A percentile compares a stretch with the other conserved stretches of the same genome.
Evolutionary conservation across 2,113 vertebrate genomes (phyloP).

Genomic region (Noturus placidus): DNA sequence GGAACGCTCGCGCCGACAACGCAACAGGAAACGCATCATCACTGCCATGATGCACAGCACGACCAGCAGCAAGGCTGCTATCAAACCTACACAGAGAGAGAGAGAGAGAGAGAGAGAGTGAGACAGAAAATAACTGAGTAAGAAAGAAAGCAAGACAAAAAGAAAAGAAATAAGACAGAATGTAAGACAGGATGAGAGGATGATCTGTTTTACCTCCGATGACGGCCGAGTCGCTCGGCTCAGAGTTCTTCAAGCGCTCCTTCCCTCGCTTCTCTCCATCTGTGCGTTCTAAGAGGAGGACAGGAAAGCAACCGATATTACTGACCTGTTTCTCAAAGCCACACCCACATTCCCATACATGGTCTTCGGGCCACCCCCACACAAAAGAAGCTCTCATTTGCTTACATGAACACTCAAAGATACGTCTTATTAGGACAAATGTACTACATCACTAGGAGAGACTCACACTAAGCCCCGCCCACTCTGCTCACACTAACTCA

Average conservation of each 20-base stretch:
- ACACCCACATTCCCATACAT: constrained; percentile 7
- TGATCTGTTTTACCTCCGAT: constrained; percentile 57
- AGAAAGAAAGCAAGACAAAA: background rate
- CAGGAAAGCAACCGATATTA: background rate
- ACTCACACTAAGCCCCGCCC: background rate
- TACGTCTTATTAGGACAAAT: background rate
- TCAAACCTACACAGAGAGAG: constrained; percentile 70
- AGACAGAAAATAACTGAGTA: background rate
- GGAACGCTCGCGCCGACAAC: constrained; percentile 70
- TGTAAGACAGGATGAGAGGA: background rate
- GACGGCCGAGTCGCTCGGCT: constrained; percentile 76
- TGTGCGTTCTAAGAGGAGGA: constrained; percentile 73
- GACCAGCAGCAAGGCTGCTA: constrained; percentile 81
- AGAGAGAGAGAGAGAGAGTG: background rate
- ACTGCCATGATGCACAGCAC: constrained; percentile 76
- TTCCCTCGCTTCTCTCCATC: constrained; percentile 78
- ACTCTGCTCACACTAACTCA: background rate
- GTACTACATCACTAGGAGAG: background rate
- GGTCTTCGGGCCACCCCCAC: background rate
- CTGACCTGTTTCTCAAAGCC: background rate
- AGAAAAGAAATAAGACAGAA: no score
- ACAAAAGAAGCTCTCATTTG: background rate
- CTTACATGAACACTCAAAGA: background rate
- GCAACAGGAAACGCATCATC: constrained; percentile 81
- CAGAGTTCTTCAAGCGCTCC: constrained; percentile 76